A percentile compares a stretch with the other conserved stretches of the same genome.
Conservation (phyloP, 1,140 invertebrate species). For the fruit fly (Drosophila melanogaster) region Release_6_plus_ISO1_MT NT_033777.3:7738001-7738500, state of each 20-base stretch:
- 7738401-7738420: slow-evolving; percentile 74
- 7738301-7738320: slow-evolving; percentile 77
- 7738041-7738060: too few relatives aligned
- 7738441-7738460: slow-evolving; percentile 66
- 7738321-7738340: slow-evolving; percentile 76
- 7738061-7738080: too few relatives aligned
- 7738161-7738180: neutral
- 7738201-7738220: slow-evolving; percentile 12
- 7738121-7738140: neutral
- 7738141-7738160: neutral
- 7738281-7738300: slow-evolving; percentile 52
- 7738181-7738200: slow-evolving; percentile 31
- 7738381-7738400: slow-evolving; percentile 59
- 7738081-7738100: too few relatives aligned
- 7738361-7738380: slow-evolving; percentile 3
- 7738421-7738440: slow-evolving; percentile 33
- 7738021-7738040: too few relatives aligned
- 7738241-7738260: slow-evolving; percentile 56
- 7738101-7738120: too few relatives aligned
- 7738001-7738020: too few relatives aligned
- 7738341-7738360: slow-evolving; percentile 28
- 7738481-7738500: slow-evolving; percentile 72
- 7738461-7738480: slow-evolving; percentile 72
- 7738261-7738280: slow-evolving; percentile 50
- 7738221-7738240: slow-evolving; percentile 39